phyloP scores from a whole-genome alignment of 2,888 invertebrate species.

The Hypomecis punctinalis region DNA sequence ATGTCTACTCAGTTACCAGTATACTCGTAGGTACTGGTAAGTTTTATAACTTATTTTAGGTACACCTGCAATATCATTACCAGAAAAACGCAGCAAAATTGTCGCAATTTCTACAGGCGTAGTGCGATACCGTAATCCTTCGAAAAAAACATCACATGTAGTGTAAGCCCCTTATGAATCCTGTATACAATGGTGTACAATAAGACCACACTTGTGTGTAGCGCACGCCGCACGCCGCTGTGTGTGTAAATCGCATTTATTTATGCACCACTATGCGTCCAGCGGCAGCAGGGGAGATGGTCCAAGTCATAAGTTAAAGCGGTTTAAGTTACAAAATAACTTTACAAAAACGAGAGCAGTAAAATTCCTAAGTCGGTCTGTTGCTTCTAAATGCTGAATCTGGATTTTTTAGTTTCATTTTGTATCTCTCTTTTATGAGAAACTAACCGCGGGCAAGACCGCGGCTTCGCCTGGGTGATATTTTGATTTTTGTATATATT shows the following conservation, averaged over 20 bases:
- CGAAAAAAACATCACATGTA: conserved; percentile 25
- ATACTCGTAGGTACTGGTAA: too few relatives aligned
- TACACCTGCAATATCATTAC: too few relatives aligned
- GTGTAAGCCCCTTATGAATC: conserved; percentile 30
- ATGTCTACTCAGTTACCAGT: too few relatives aligned
- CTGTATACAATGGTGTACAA: conserved; percentile 32
- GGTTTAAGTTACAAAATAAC: background rate
- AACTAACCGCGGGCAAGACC: too few relatives aligned
- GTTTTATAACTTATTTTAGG: too few relatives aligned
- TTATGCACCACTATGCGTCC: conserved; percentile 63
- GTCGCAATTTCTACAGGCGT: conserved; percentile 4
- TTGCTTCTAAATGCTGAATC: too few relatives aligned
- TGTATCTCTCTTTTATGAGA: too few relatives aligned
- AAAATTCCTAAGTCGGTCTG: too few relatives aligned
- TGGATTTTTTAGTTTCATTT: too few relatives aligned
- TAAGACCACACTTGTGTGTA: conserved; percentile 51
- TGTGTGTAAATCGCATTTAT: conserved; percentile 67
- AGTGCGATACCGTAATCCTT: conserved; percentile 26
- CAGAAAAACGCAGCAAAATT: conserved; percentile 1
- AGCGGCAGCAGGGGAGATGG: conserved; percentile 46
- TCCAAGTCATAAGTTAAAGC: conserved; percentile 24
- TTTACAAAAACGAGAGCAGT: too few relatives aligned
- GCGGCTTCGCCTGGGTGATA: too few relatives aligned
- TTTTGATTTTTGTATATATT: too few relatives aligned
- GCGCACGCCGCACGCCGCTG: conserved; percentile 55